Conservation (phyloP, 2,113 vertebrate genomes). For the Poecile atricapillus region DNA sequence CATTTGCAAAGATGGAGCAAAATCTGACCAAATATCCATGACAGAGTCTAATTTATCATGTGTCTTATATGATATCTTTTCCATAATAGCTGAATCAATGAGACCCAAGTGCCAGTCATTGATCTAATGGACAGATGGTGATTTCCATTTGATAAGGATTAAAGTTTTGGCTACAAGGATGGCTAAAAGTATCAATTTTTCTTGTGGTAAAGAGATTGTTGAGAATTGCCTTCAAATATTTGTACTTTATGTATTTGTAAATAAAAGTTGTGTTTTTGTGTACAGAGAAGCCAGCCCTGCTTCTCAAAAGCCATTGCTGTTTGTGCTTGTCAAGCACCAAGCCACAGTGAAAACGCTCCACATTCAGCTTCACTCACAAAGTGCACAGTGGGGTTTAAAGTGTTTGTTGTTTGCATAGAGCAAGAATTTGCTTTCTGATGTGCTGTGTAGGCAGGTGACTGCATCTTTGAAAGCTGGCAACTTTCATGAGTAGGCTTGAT, state of each 20-base stretch:
- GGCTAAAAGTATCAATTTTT: conserved; percentile 34
- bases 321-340: conserved; percentile 18
- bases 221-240: conserved; percentile 56
- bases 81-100: conserved; percentile 49
- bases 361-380: background rate
- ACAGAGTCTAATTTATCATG: conserved; percentile 61
- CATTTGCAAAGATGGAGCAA: conserved; percentile 59
- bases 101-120: conserved; percentile 39
- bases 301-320: conserved; percentile 14
- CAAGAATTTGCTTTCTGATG: background rate
- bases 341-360: background rate
- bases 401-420: background rate
- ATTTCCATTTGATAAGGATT: conserved; percentile 64
- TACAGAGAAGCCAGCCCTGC: background rate
- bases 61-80: conserved; percentile 59
- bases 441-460: background rate
- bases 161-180: conserved; percentile 30
- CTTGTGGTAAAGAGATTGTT: conserved; percentile 27
- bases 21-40: conserved; percentile 63
- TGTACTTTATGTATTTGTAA: background rate
- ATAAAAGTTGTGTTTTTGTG: background rate
- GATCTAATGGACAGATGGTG: conserved; percentile 48
- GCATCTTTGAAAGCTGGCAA: background rate
- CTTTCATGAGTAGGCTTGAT: background rate
- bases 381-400: background rate